These are phyloP conservation scores for Deilephila porcellus DNA, from an alignment of 2,888 invertebrate genomes.

Conservation along the genomic window DNA sequence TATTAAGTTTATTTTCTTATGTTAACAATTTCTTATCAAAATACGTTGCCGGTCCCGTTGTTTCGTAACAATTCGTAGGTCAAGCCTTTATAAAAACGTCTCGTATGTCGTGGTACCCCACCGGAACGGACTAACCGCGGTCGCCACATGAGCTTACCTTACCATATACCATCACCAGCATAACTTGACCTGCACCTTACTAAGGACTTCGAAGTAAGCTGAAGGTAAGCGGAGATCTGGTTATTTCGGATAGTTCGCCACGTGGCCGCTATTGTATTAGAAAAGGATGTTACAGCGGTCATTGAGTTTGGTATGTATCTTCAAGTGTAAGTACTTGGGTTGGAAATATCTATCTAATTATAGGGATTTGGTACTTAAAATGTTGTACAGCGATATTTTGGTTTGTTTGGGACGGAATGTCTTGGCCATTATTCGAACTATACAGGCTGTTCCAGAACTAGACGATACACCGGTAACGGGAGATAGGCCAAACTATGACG, in stretches of 20 bases:
- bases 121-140: conserved; percentile 75
- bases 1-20: no score
- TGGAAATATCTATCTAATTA: neutral
- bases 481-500: no score
- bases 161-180: conserved; percentile 52
- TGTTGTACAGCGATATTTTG: neutral
- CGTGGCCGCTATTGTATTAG: conserved; percentile 47
- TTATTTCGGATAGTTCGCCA: conserved; percentile 40
- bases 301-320: conserved; percentile 37
- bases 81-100: conserved; percentile 37
- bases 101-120: conserved; percentile 71
- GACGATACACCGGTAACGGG: no score
- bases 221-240: conserved; percentile 29
- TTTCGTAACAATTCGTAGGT: conserved; percentile 31
- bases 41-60: conserved; percentile 23
- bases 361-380: neutral
- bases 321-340: neutral
- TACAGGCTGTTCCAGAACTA: no score
- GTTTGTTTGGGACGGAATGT: neutral
- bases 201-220: conserved; percentile 12
- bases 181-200: conserved; percentile 42
- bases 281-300: conserved; percentile 51
- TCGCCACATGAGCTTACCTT: conserved; percentile 67
- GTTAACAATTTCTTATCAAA: neutral
- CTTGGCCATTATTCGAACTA: neutral